phyloP scores from a whole-genome alignment of 2,888 invertebrate species.

The Stenodera caucasica region DNA sequence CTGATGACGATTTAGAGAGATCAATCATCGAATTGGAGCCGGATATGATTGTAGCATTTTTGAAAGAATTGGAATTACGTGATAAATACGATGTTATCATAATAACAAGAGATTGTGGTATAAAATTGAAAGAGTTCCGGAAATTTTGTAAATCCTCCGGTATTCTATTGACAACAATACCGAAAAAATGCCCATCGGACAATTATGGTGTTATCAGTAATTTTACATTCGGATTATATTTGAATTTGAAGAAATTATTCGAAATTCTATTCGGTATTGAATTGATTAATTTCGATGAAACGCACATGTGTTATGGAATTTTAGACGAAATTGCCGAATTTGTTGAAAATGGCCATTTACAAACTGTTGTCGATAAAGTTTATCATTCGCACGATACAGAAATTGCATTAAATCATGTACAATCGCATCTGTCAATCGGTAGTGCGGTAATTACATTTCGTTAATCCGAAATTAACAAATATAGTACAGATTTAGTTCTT shows the following conservation, averaged over 20 bases:
- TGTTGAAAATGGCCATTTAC: slow-evolving; percentile 60
- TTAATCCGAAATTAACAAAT: slow-evolving; percentile 34
- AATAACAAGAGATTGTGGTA: slow-evolving; percentile 42
- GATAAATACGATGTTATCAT: slow-evolving; percentile 50
- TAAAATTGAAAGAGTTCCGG: slow-evolving; percentile 37
- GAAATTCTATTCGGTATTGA: slow-evolving; percentile 52
- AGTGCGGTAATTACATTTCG: slow-evolving; percentile 54
- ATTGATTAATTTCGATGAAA: slow-evolving; percentile 48
- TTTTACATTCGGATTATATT: slow-evolving; percentile 56
- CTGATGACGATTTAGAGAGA: slow-evolving; percentile 28
- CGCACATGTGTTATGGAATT: slow-evolving; percentile 49
- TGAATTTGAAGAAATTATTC: slow-evolving; percentile 53
- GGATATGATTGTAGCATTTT: slow-evolving; percentile 20
- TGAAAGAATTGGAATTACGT: slow-evolving; percentile 47
- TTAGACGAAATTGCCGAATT: slow-evolving; percentile 53
- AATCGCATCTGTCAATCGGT: slow-evolving; percentile 51
- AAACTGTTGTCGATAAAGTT: slow-evolving; percentile 63
- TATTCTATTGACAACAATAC: slow-evolving; percentile 56
- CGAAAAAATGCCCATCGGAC: slow-evolving; percentile 58
- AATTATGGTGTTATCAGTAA: slow-evolving; percentile 57
- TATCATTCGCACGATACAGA: slow-evolving; percentile 52
- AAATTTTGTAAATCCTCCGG: slow-evolving; percentile 41
- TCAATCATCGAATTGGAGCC: slow-evolving; percentile 15
- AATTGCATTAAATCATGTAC: slow-evolving; percentile 50
- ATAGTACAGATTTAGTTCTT: neutral